These are phyloP conservation scores for Cordylochernes scorpioides DNA, from an alignment of 2,888 invertebrate species.

Conservation along the genomic window DNA sequence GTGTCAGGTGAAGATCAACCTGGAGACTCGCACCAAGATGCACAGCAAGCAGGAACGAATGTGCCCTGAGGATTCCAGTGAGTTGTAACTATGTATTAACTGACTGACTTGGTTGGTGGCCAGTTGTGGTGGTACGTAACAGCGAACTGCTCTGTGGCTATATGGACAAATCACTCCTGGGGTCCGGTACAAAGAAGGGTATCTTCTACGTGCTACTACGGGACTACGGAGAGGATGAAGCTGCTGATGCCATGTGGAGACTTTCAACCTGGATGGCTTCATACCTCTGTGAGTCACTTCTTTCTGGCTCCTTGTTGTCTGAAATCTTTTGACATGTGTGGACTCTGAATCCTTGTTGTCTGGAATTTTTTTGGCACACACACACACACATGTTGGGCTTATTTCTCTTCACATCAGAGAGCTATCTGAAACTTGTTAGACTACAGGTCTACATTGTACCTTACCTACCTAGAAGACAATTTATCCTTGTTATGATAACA, in stretches of 20 bases:
- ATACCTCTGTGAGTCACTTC: no score
- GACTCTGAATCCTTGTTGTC: not conserved
- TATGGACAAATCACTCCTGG: constrained; percentile 82
- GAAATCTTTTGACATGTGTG: constrained; percentile 22
- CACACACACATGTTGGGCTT: not conserved
- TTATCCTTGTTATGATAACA: no score
- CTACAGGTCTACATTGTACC: no score
- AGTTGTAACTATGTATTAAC: constrained; percentile 22
- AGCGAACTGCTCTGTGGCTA: constrained; percentile 75
- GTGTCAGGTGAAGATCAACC: constrained; percentile 52
- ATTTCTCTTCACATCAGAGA: no score
- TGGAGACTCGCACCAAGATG: constrained; percentile 68
- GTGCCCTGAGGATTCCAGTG: constrained; percentile 71
- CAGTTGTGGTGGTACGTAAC: constrained; percentile 58
- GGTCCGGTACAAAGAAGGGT: constrained; percentile 79
- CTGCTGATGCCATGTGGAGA: constrained; percentile 79
- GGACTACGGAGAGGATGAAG: constrained; percentile 65
- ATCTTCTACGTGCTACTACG: constrained; percentile 81
- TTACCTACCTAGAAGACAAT: no score
- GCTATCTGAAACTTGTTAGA: no score
- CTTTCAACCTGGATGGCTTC: constrained; percentile 60
- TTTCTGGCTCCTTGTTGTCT: no score
- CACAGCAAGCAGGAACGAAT: constrained; percentile 52
- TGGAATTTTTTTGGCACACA: not conserved
- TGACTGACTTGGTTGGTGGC: not conserved